Evolutionary conservation across 2,113 vertebrate species (phyloP).

Genomic region (Athene noctua): DNA sequence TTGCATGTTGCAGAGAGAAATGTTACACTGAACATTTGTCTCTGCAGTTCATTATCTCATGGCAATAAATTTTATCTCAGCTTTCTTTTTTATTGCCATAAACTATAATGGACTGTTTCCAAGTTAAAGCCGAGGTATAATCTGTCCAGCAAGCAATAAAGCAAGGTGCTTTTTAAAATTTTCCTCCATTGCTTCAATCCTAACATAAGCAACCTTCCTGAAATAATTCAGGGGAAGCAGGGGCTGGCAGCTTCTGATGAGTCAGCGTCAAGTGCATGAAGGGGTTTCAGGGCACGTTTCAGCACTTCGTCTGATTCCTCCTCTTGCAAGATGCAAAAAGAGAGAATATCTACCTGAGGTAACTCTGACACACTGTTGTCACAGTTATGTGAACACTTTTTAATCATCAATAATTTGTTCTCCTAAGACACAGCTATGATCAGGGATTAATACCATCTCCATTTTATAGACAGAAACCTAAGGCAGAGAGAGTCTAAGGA

Average conservation of each 20-base stretch:
- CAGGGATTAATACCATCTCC: neutral
- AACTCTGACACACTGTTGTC: neutral
- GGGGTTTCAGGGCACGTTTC: neutral
- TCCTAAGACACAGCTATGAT: accelerated
- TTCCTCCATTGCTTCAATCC: neutral
- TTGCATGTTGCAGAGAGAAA: neutral
- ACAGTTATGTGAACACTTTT: neutral
- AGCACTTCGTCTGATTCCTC: neutral
- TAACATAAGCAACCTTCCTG: neutral
- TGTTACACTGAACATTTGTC: neutral
- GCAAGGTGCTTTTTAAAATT: constrained; percentile 26
- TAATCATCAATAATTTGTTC: neutral
- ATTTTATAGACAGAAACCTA: neutral
- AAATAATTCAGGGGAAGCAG: neutral
- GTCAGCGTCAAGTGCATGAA: neutral
- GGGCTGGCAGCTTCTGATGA: neutral
- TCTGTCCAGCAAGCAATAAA: constrained; percentile 36
- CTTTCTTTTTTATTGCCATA: constrained; percentile 39
- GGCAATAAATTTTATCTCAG: constrained; percentile 34
- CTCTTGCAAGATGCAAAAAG: neutral
- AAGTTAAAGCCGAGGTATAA: neutral
- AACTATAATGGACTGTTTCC: constrained; percentile 37
- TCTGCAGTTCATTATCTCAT: constrained; percentile 44
- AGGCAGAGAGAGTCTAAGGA: neutral
- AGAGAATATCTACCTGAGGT: neutral